These are phyloP conservation scores for Siderastrea radians DNA, from an alignment of 92 coral and sea anemone genomes.

Conservation along the genomic window DNA sequence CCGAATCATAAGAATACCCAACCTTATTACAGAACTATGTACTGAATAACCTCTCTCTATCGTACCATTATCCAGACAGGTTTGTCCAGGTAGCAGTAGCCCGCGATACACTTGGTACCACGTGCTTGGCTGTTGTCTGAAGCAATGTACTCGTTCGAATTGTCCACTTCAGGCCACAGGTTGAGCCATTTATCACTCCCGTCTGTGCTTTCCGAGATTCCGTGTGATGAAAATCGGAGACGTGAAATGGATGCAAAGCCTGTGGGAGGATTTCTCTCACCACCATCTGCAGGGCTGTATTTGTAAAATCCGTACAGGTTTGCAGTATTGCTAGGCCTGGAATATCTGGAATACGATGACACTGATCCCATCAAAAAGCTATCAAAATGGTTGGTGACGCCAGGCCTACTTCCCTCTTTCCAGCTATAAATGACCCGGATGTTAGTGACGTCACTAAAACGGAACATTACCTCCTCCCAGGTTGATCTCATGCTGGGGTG, in stretches of 20 bases:
- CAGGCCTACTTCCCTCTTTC: constrained; percentile 37
- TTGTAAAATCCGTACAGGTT: constrained; percentile 76
- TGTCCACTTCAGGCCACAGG: constrained; percentile 53
- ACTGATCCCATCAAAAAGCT: constrained; percentile 70
- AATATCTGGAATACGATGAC: background rate
- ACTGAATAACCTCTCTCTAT: background rate
- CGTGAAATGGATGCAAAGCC: constrained; percentile 54
- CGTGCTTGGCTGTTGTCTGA: constrained; percentile 40
- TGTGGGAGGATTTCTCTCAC: constrained; percentile 61
- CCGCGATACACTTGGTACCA: constrained; percentile 85
- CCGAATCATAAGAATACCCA: too few species aligned
- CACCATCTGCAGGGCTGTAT: constrained; percentile 71
- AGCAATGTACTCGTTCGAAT: background rate
- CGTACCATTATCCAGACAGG: constrained; percentile 69
- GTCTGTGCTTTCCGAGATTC: constrained; percentile 33
- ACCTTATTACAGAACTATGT: too few species aligned
- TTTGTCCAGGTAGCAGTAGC: constrained; percentile 72
- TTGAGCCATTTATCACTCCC: constrained; percentile 73
- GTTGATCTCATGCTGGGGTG: constrained; percentile 65
- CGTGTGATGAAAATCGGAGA: constrained; percentile 27
- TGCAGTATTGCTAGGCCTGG: background rate
- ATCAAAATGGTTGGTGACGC: constrained; percentile 66
- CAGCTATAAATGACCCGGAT: constrained; percentile 79
- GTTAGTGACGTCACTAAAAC: constrained; percentile 68
- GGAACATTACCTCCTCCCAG: constrained; percentile 83